These are phyloP conservation scores for Slavum lentiscoides DNA, from an alignment of 2,888 invertebrate species.

Conservation along the genomic window DNA sequence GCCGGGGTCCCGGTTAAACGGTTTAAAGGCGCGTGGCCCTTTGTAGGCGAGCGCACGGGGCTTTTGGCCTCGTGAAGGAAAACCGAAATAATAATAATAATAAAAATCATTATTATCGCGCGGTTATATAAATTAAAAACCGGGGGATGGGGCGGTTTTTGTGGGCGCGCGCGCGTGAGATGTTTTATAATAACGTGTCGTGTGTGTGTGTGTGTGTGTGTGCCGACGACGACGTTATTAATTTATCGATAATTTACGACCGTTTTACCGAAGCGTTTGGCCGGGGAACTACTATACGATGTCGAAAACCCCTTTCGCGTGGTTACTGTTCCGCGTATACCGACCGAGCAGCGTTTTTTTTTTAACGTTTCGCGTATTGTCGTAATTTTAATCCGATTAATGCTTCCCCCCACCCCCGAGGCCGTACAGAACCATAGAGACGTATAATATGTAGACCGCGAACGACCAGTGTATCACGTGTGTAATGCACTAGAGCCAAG, in stretches of 20 bases:
- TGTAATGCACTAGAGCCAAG: too few species aligned
- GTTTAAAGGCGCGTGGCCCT: conserved; percentile 52
- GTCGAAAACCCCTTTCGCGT: too few species aligned
- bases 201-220: too few species aligned
- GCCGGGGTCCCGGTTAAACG: conserved; percentile 50
- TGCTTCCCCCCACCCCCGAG: too few species aligned
- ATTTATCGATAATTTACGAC: conserved; percentile 51
- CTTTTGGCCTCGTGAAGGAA: background rate
- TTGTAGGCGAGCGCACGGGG: conserved; percentile 25
- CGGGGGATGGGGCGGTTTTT: background rate
- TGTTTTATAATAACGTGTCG: background rate
- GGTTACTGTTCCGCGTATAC: too few species aligned
- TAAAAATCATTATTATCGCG: conserved; percentile 15
- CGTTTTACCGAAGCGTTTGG: background rate
- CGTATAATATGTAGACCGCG: too few species aligned
- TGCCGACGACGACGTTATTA: conserved; percentile 19
- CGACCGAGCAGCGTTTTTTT: too few species aligned
- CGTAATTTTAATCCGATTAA: too few species aligned
- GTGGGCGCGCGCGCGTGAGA: conserved; percentile 21
- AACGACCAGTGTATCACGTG: too few species aligned
- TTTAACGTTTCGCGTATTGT: too few species aligned
- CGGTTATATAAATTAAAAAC: conserved; percentile 52
- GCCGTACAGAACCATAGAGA: too few species aligned
- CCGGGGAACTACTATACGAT: too few species aligned
- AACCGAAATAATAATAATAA: background rate